phyloP scores from a whole-genome alignment of 2,888 invertebrate genomes.

The Beris chalybata region DNA sequence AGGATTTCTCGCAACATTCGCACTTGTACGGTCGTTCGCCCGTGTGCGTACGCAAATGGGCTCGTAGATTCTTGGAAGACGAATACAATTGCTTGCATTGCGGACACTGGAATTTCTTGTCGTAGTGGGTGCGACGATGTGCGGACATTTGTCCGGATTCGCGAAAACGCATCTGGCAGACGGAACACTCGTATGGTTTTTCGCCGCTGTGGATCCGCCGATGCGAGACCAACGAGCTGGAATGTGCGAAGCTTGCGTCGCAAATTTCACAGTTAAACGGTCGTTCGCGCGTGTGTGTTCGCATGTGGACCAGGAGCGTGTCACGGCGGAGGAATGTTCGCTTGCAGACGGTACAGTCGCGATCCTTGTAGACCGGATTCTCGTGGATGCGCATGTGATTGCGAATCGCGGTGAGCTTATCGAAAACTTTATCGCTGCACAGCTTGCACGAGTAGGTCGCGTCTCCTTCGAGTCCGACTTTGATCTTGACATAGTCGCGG shows the following conservation, averaged over 20 bases:
- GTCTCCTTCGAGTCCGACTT: slow-evolving; percentile 31
- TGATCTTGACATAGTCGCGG: slow-evolving; percentile 34
- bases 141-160: slow-evolving; percentile 38
- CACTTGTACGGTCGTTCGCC: slow-evolving; percentile 38
- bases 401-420: slow-evolving; percentile 31
- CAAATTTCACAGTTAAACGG: slow-evolving; percentile 36
- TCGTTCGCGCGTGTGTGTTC: slow-evolving; percentile 35
- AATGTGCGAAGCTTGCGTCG: slow-evolving; percentile 34
- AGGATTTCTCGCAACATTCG: slow-evolving; percentile 35
- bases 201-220: slow-evolving; percentile 35
- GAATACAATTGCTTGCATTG: slow-evolving; percentile 35
- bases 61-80: slow-evolving; percentile 36
- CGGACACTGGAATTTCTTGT: slow-evolving; percentile 35
- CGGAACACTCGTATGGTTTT: slow-evolving; percentile 32
- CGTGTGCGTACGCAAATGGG: slow-evolving; percentile 36
- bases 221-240: slow-evolving; percentile 36
- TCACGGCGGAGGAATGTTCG: slow-evolving; percentile 34
- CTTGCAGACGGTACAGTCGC: slow-evolving; percentile 33
- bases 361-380: slow-evolving; percentile 35
- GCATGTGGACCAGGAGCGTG: slow-evolving; percentile 35
- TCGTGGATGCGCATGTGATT: slow-evolving; percentile 38
- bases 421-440: slow-evolving; percentile 30
- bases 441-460: slow-evolving; percentile 35
- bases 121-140: slow-evolving; percentile 35
- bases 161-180: slow-evolving; percentile 33